A percentile compares a stretch with the other conserved stretches of the same genome.
phyloP scores from a whole-genome alignment of 2,797 vertebrate genomes.

The Sternotherus odoratus region DNA sequence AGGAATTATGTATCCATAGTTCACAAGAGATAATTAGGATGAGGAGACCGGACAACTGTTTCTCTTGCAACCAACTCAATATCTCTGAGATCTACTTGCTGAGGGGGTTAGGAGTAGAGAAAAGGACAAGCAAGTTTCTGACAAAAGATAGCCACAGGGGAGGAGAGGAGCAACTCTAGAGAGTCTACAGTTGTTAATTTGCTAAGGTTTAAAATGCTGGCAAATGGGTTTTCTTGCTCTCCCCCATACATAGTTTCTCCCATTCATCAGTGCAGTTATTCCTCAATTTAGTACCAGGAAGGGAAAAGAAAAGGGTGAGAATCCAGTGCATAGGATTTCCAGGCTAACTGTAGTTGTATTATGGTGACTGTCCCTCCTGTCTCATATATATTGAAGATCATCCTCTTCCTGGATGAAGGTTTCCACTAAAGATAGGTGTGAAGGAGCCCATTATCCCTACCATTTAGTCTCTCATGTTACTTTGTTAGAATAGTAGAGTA shows the following conservation, averaged over 20 bases:
- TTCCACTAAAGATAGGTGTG: not conserved
- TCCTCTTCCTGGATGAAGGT: not conserved
- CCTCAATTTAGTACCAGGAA: not conserved
- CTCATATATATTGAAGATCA: not conserved
- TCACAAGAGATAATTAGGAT: not conserved
- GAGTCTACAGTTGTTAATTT: not conserved
- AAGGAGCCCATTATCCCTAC: not conserved
- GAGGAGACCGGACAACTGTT: not conserved
- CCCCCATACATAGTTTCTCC: not conserved
- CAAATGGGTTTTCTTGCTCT: not conserved
- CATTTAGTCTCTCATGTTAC: not conserved
- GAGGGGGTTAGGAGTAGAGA: not conserved
- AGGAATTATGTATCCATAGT: too few relatives aligned
- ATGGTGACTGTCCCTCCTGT: not conserved
- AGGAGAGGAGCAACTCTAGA: not conserved
- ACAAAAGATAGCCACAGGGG: not conserved
- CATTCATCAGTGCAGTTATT: not conserved
- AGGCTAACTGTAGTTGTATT: not conserved
- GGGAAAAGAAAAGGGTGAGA: not conserved
- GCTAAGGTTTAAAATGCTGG: not conserved
- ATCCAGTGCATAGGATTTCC: not conserved
- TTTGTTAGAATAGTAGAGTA: not conserved
- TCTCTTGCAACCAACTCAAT: not conserved
- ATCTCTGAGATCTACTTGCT: not conserved
- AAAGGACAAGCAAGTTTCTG: not conserved